A percentile compares a stretch with the other conserved stretches of the same genome.
Evolutionary conservation across 2,888 invertebrate genomes (phyloP).

Genomic region (Seladonia tumulorum): DNA sequence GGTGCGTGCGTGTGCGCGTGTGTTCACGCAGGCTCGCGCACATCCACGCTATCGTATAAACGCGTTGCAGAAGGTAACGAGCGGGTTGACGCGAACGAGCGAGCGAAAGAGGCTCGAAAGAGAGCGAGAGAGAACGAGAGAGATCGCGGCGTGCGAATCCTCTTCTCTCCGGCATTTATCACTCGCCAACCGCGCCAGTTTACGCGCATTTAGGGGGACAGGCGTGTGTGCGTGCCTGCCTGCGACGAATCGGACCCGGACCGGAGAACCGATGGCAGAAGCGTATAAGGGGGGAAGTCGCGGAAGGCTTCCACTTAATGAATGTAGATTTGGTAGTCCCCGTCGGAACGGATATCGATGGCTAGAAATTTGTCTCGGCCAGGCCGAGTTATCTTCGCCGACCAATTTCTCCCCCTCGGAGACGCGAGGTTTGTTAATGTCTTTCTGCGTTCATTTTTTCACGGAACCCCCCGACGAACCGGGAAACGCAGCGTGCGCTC

Average conservation of each 20-base stretch:
- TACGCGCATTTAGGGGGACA: constrained; percentile 72
- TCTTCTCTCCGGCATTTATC: constrained; percentile 72
- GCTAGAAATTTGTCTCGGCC: constrained; percentile 60
- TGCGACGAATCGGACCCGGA: constrained; percentile 60
- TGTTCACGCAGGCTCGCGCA: neutral
- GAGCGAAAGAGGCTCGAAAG: neutral
- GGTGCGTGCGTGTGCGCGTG: neutral
- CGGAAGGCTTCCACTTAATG: constrained; percentile 61
- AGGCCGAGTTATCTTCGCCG: constrained; percentile 23
- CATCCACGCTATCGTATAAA: constrained; percentile 24
- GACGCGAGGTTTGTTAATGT: constrained; percentile 56
- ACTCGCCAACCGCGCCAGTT: constrained; percentile 73
- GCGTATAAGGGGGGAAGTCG: constrained; percentile 49
- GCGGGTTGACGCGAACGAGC: constrained; percentile 44
- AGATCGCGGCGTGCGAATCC: constrained; percentile 64
- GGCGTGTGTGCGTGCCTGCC: constrained; percentile 35
- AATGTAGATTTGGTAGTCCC: constrained; percentile 67
- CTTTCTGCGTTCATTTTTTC: constrained; percentile 42
- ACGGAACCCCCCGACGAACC: constrained; percentile 2
- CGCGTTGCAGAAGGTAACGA: constrained; percentile 60
- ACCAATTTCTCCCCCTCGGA: constrained; percentile 51
- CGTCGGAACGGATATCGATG: constrained; percentile 61
- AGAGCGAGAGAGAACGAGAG: constrained; percentile 15
- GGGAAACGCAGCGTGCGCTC: constrained; percentile 22
- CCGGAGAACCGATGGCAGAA: constrained; percentile 35